These are phyloP conservation scores for Tenebrosternarchus preto DNA, from an alignment of 2,113 vertebrate genomes.

Conservation along the genomic window DNA sequence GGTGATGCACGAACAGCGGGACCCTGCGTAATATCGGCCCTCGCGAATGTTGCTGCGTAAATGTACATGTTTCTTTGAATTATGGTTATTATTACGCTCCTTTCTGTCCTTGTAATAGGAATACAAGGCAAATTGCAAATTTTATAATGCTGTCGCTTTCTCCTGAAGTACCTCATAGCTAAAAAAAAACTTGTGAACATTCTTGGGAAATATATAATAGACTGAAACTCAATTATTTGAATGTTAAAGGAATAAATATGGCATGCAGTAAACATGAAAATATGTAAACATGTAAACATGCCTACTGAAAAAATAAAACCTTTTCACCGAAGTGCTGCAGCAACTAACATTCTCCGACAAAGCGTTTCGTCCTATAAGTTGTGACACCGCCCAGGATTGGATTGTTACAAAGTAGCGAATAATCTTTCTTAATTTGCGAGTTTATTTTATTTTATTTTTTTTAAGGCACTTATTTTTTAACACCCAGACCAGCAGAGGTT, in stretches of 20 bases:
- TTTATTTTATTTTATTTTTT: slow-evolving; percentile 5
- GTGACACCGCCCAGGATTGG: no score
- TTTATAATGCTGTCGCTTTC: slow-evolving; percentile 39
- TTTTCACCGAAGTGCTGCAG: slow-evolving; percentile 14
- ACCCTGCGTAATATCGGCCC: neutral
- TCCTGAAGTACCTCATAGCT: slow-evolving; percentile 10
- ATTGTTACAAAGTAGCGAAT: no score
- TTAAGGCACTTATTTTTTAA: neutral
- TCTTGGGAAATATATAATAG: neutral
- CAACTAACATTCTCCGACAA: neutral
- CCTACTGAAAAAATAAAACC: slow-evolving; percentile 27
- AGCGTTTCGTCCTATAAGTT: no score
- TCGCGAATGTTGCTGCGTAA: slow-evolving; percentile 53
- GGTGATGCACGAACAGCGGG: slow-evolving; percentile 34
- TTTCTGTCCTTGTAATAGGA: slow-evolving; percentile 36
- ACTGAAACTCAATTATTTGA: no score
- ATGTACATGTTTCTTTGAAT: slow-evolving; percentile 56
- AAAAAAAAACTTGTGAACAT: slow-evolving; percentile 1
- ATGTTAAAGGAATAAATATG: neutral
- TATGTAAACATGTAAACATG: no score
- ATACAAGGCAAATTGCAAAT: slow-evolving; percentile 37
- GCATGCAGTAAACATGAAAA: neutral
- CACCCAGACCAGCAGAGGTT: no score
- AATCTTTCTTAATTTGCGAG: no score
- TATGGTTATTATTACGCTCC: slow-evolving; percentile 43